phyloP scores from a whole-genome alignment of 2,888 invertebrate genomes.

The Candidula unifasciata region DNA sequence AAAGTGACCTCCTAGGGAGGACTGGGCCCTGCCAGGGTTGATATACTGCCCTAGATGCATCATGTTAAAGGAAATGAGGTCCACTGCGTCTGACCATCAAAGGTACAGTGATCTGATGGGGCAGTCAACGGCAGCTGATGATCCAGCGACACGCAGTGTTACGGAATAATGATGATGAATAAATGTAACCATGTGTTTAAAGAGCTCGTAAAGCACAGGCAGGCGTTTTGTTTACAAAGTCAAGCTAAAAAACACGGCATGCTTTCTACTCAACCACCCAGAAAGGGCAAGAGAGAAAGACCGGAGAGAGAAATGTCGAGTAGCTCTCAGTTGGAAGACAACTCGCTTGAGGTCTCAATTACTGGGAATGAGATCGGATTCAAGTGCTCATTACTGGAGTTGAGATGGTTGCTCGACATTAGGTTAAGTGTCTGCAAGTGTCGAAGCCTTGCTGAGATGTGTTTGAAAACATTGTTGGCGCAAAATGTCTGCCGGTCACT shows the following conservation, averaged over 20 bases:
- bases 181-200: too few relatives aligned
- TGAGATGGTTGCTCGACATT: not conserved
- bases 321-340: not conserved
- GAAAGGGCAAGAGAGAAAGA: not conserved
- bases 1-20: too few relatives aligned
- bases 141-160: too few relatives aligned
- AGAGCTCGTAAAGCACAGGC: too few relatives aligned
- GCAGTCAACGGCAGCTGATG: too few relatives aligned
- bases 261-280: too few relatives aligned
- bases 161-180: too few relatives aligned
- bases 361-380: not conserved
- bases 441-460: not conserved
- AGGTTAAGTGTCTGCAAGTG: conserved; percentile 1
- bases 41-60: too few relatives aligned
- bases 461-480: conserved; percentile 5
- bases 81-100: too few relatives aligned
- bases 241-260: not conserved
- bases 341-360: conserved; percentile 9
- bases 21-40: too few relatives aligned
- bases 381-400: conserved; percentile 22
- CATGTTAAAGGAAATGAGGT: too few relatives aligned
- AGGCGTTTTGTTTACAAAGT: not conserved
- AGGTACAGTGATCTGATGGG: too few relatives aligned
- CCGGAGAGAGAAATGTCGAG: not conserved
- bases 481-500: not conserved